Base-by-base conservation (phyloP, 2,888 invertebrate species). In the Sturmia bella region DNA sequence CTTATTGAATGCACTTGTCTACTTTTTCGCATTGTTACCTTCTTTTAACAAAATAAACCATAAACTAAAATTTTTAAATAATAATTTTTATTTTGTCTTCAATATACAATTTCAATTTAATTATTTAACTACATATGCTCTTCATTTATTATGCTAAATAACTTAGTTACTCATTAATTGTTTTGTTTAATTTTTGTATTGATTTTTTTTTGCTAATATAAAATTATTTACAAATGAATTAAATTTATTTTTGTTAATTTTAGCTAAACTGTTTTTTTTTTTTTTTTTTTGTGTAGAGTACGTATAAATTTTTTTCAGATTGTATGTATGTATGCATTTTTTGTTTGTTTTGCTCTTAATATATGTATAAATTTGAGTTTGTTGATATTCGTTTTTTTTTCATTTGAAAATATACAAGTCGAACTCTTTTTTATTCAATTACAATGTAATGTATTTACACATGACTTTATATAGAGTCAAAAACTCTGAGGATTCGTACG, bases 51-150 rank as follows among this genome's bases (percentile, higher is more conserved):
- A 69, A 56, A 39, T 32, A 7, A 13, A 48, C 21, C n/a, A 13
- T 32, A n/a, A 63, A 17, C 13, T 21, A 21, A 24, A 0, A 9
- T 24, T 66, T 72, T 72, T 52, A 27, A 41, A 39, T 56, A 50
- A 48, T 54, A 63, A 32, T 54, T 73, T 73, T 64, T 61, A 52
- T n/a, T 64, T 57, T 52, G 24, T 48, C 17, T 48, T 57, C 48
- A 83, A 84, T 85, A 85, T 88, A 88, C 88, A 88, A 85, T 88
- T 89, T 89, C 86, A 86, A 85, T 88, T 84, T 85, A 85, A 86
- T 89, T 85, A 85, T 85, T 75, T 88, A 87, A 84, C 86, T 87
- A n/a, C n/a, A n/a, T n/a, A 87, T 64, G 32, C 77, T 68, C 41
- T 81, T 57, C 70, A 70, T 52, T 70, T 50, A 70, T 80, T 81